These are phyloP conservation scores for Thecocarcelia acutangulata DNA, from an alignment of 2,888 invertebrate species.

Conservation along the genomic window DNA sequence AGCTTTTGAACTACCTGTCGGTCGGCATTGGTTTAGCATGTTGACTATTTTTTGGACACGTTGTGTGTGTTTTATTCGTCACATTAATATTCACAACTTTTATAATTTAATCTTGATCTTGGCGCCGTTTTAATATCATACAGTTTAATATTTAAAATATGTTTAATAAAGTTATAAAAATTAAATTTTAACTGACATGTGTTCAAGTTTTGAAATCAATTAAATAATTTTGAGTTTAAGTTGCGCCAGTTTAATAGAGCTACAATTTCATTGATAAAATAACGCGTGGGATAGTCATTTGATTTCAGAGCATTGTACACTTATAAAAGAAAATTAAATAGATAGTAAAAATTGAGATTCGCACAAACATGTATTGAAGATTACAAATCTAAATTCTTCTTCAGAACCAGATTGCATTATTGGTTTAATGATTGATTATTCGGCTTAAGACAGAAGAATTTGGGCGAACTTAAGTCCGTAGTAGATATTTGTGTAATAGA, in stretches of 20 bases:
- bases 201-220: constrained; percentile 16
- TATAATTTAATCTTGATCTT: constrained; percentile 20
- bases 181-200: not conserved
- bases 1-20: constrained; percentile 19
- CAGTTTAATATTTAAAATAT: constrained; percentile 7
- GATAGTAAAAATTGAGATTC: too few species aligned
- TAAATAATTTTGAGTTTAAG: not conserved
- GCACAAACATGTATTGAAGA: too few species aligned
- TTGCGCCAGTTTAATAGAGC: not conserved
- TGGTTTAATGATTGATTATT: too few species aligned
- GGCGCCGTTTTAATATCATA: constrained; percentile 35
- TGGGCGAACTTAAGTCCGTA: too few species aligned
- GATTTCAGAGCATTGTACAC: too few species aligned
- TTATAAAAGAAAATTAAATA: too few species aligned
- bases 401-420: too few species aligned
- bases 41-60: not conserved
- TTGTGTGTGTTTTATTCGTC: constrained; percentile 9
- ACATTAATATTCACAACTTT: constrained; percentile 15
- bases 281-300: too few species aligned
- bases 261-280: constrained; percentile 34
- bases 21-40: not conserved
- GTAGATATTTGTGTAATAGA: too few species aligned
- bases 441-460: too few species aligned
- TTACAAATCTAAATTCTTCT: too few species aligned
- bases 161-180: constrained; percentile 49